A percentile compares a stretch with the other conserved stretches of the same genome.
phyloP scores from a whole-genome alignment of 2,113 vertebrate species.

The Amblyopsis rosae region DNA sequence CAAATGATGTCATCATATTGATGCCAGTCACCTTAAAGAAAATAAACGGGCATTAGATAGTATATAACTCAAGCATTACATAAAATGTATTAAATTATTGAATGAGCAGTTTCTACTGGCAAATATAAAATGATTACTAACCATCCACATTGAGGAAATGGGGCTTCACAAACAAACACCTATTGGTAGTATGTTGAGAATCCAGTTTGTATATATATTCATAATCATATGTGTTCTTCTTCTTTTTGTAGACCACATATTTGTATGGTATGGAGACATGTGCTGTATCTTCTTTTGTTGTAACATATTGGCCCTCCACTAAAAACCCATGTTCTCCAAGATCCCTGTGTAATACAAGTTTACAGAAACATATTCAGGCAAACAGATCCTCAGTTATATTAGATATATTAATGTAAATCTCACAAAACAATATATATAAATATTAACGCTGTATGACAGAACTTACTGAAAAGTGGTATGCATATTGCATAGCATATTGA shows the following conservation, averaged over 20 bases:
- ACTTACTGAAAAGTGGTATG: too few species aligned
- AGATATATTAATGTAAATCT: too few species aligned
- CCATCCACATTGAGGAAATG: constrained; percentile 54
- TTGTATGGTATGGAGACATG: constrained; percentile 81
- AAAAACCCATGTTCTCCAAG: constrained; percentile 78
- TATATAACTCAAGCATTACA: not conserved
- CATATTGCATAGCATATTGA: too few species aligned
- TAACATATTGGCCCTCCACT: constrained; percentile 71
- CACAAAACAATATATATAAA: too few species aligned
- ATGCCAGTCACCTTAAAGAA: constrained; percentile 83
- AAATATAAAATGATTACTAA: constrained; percentile 19
- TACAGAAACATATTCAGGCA: not conserved
- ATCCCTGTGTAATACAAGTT: constrained; percentile 57
- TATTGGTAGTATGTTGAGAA: constrained; percentile 39
- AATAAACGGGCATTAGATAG: not conserved
- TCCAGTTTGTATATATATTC: constrained; percentile 77
- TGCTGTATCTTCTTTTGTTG: constrained; percentile 35
- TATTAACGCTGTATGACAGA: too few species aligned
- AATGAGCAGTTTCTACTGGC: not conserved
- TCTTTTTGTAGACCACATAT: constrained; percentile 63
- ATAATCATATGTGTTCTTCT: constrained; percentile 30
- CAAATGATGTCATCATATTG: constrained; percentile 95
- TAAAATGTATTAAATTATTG: not conserved
- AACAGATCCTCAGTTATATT: too few species aligned
- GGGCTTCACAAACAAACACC: constrained; percentile 73